phyloP scores from a whole-genome alignment of 2,888 invertebrate genomes.

The Drosophila nr. perissopoda region DNA sequence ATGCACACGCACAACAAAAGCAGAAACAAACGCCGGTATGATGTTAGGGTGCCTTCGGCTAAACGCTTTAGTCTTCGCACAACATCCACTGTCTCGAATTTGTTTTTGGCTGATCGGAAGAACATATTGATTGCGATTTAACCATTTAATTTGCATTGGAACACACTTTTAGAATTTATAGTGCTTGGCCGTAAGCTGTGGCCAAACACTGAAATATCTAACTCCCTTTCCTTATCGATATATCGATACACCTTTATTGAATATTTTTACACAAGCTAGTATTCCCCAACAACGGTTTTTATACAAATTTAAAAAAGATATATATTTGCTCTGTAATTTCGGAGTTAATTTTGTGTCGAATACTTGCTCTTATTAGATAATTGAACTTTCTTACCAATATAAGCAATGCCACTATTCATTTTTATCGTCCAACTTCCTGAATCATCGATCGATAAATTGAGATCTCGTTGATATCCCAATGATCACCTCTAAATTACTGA shows the following conservation, averaged over 20 bases:
- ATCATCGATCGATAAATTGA: conserved; percentile 2
- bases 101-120: conserved; percentile 83
- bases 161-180: conserved; percentile 46
- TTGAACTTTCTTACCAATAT: neutral
- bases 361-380: neutral
- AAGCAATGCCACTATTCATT: neutral
- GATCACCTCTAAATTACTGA: conserved; percentile 6
- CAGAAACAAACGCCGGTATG: conserved; percentile 83
- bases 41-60: conserved; percentile 82
- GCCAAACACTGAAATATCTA: conserved; percentile 52
- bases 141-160: conserved; percentile 51
- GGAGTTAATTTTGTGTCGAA: neutral
- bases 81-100: conserved; percentile 83
- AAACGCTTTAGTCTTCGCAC: conserved; percentile 81
- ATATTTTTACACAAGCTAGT: neutral
- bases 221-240: conserved; percentile 31
- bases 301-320: neutral
- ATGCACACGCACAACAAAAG: conserved; percentile 86
- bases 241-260: conserved; percentile 25
- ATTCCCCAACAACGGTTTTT: neutral
- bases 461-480: conserved; percentile 3
- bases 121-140: conserved; percentile 69
- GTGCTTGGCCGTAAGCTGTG: conserved; percentile 58
- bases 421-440: neutral
- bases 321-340: neutral